These are phyloP conservation scores for Papilio demoleus DNA, from an alignment of 2,888 invertebrate species.

Conservation along the genomic window DNA sequence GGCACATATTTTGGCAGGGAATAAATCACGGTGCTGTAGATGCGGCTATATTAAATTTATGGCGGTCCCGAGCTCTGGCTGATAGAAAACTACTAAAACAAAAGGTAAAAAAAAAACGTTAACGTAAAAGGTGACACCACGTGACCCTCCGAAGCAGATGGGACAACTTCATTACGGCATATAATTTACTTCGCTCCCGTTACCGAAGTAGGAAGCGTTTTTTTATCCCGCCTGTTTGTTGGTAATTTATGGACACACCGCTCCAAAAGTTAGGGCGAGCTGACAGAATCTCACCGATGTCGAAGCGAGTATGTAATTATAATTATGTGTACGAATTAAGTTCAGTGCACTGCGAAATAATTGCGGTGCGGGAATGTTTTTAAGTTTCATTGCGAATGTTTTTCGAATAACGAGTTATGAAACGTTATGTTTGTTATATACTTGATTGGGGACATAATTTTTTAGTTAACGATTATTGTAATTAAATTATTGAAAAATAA, in stretches of 20 bases:
- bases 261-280: slow-evolving; percentile 62
- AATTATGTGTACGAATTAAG: slow-evolving; percentile 48
- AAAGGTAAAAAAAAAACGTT: slow-evolving; percentile 61
- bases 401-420: slow-evolving; percentile 35
- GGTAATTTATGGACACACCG: slow-evolving; percentile 74
- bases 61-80: slow-evolving; percentile 65
- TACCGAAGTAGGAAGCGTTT: slow-evolving; percentile 77
- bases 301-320: slow-evolving; percentile 46
- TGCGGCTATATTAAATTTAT: slow-evolving; percentile 79
- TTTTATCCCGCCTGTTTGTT: slow-evolving; percentile 70
- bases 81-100: slow-evolving; percentile 68
- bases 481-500: too few relatives aligned
- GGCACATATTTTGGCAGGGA: slow-evolving; percentile 81
- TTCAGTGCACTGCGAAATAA: slow-evolving; percentile 50
- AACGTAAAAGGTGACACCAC: slow-evolving; percentile 63
- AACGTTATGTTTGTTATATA: slow-evolving; percentile 32
- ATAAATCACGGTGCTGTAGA: slow-evolving; percentile 79
- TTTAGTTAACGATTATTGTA: not conserved
- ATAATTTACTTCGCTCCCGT: slow-evolving; percentile 80
- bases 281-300: slow-evolving; percentile 53
- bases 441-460: slow-evolving; percentile 28
- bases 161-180: slow-evolving; percentile 74
- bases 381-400: slow-evolving; percentile 40
- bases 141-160: slow-evolving; percentile 73
- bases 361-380: slow-evolving; percentile 48